Base-by-base conservation (phyloP, 1,140 invertebrate genomes). In the Eciton burchellii region DNA sequence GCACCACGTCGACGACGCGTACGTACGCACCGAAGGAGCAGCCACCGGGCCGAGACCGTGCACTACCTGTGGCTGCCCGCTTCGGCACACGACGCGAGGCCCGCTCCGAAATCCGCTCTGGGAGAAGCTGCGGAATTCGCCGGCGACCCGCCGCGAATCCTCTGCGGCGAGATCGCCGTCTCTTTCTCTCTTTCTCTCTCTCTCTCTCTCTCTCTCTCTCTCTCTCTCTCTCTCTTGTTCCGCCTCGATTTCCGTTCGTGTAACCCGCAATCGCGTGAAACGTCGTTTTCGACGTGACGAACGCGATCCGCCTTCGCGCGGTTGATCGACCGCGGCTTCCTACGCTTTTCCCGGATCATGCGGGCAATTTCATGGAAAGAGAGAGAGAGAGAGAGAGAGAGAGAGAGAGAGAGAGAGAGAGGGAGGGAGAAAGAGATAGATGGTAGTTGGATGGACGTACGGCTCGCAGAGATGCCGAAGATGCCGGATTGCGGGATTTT, bases 1-100 rank as follows among this genome's bases (percentile, higher is more conserved):
- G 81, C 60, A 66, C n/a, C 79, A 82, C 85, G 81, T 71, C 79
- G 84, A 82, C 85, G 81, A 77, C 79, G 84, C 74, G 81, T 86
- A 72, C 41, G 54, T 65, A 63, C 63, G 66, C 35, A 52, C 47
- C 56, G 76, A 63, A 65, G 72, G 43, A 84, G 24, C 52, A 73
- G 56, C 45, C 74, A 72, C 83, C 45, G 68, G 52, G 43, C 29
- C 35, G 35, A 35, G 45, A 0, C 11, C 56, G 41, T 47, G 60
- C 29, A 29, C 29, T 68, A 77, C 74, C 74, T 77, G 60, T 41
- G 14, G 49, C 52, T 45, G 43, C 56, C 57, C 14, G 29, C 12
- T 16, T n/a, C n/a, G n/a, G n/a, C n/a, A n/a, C n/a, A n/a, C n/a
- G n/a, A n/a, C n/a, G n/a, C n/a, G n/a, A n/a, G n/a, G n/a, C n/a